Evolutionary conservation across 2,113 vertebrate genomes (phyloP).

Genomic region (Camarhynchus parvulus): DNA sequence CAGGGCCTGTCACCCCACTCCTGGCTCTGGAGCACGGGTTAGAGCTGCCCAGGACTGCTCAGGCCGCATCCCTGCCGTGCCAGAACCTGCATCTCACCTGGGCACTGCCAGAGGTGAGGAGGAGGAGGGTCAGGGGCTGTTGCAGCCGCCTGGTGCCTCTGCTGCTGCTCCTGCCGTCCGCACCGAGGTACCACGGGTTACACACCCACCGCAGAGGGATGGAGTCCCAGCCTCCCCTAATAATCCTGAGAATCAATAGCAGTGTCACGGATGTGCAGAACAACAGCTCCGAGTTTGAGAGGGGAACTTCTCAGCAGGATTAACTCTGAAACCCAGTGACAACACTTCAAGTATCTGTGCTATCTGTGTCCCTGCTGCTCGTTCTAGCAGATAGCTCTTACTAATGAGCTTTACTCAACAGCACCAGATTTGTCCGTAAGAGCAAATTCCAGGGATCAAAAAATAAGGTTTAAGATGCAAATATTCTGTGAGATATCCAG

Average conservation of each 20-base stretch:
- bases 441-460: not conserved
- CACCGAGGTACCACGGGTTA: accelerated
- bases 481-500: not conserved
- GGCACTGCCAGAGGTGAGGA: not conserved
- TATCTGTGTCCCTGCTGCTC: not conserved
- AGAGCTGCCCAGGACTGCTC: not conserved
- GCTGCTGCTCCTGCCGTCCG: not conserved
- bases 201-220: not conserved
- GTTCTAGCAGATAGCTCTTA: not conserved
- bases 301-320: not conserved
- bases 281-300: not conserved
- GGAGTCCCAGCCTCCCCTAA: not conserved
- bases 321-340: slow-evolving; percentile 42
- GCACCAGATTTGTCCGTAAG: not conserved
- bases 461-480: slow-evolving; percentile 30
- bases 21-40: not conserved
- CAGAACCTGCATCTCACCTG: not conserved
- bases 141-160: not conserved
- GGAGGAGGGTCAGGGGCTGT: not conserved
- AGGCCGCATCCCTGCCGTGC: accelerated
- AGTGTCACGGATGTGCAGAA: not conserved
- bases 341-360: not conserved
- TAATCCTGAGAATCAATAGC: not conserved
- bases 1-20: not conserved
- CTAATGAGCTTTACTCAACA: slow-evolving; percentile 29